Percentiles rank a stretch among this genome's conserved stretches.
Conservation (phyloP, 35 echinoderm and acorn worm genomes). For the Patiria miniata region DNA sequence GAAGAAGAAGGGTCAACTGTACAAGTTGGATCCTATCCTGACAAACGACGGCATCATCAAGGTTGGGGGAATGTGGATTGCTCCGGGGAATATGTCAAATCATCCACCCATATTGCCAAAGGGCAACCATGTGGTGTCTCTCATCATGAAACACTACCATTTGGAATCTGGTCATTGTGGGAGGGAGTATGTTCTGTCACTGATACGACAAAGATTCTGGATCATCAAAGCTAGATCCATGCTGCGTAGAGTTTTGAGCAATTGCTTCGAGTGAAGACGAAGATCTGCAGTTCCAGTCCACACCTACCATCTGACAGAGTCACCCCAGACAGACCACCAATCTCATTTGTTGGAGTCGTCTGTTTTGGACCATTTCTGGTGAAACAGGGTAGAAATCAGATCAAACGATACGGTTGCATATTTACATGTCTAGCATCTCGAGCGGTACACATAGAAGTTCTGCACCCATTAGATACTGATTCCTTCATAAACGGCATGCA, state of each 20-base stretch:
- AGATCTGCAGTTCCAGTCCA: background rate
- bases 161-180: slow-evolving; percentile 46
- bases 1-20: background rate
- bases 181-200: slow-evolving; percentile 45
- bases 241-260: background rate
- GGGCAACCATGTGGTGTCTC: slow-evolving; percentile 36
- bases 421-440: slow-evolving; percentile 41
- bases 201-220: slow-evolving; percentile 57
- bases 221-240: slow-evolving; percentile 11
- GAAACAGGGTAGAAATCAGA: background rate
- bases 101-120: slow-evolving; percentile 61
- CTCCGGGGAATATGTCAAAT: slow-evolving; percentile 39
- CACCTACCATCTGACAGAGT: slow-evolving; percentile 38
- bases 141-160: slow-evolving; percentile 51
- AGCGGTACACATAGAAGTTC: slow-evolving; percentile 55
- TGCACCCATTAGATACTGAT: slow-evolving; percentile 59
- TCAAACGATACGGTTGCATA: slow-evolving; percentile 49
- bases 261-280: slow-evolving; percentile 24
- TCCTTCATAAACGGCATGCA: slow-evolving; percentile 64
- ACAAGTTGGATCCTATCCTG: slow-evolving; percentile 3
- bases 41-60: slow-evolving; percentile 22
- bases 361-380: slow-evolving; percentile 40
- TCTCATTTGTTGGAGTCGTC: slow-evolving; percentile 34
- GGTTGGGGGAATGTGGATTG: slow-evolving; percentile 41
- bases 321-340: slow-evolving; percentile 37